Conservation (phyloP, 2,797 vertebrate genomes). For the Macrochelys suwanniensis region DNA sequence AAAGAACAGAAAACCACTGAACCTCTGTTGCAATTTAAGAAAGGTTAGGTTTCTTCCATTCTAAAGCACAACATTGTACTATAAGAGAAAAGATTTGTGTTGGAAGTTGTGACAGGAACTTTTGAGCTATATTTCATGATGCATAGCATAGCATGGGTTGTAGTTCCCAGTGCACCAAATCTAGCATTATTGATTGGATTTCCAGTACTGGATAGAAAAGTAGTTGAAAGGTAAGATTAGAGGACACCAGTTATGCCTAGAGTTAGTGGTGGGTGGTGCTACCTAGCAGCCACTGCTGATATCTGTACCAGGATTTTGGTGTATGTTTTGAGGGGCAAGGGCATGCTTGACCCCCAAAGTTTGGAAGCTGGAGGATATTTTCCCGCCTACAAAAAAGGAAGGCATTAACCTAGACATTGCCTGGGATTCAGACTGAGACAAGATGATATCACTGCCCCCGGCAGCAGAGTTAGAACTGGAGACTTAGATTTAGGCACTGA, state of each 20-base stretch:
- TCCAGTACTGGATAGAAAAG: background rate
- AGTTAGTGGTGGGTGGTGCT: constrained; percentile 23
- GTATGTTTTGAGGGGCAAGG: background rate
- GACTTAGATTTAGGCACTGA: no score
- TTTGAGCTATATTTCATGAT: background rate
- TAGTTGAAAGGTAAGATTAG: constrained; percentile 1
- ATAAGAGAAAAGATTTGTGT: background rate
- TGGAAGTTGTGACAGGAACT: background rate
- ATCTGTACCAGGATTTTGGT: background rate
- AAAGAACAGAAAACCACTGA: background rate
- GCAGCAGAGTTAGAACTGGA: background rate
- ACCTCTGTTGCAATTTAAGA: background rate
- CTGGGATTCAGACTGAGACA: background rate
- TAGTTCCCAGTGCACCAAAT: background rate
- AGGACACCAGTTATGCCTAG: background rate
- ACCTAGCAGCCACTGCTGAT: constrained; percentile 28
- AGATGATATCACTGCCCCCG: background rate
- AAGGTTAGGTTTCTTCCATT: background rate
- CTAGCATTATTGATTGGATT: background rate
- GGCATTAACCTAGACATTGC: no score
- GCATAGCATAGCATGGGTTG: background rate
- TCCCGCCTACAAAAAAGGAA: background rate
- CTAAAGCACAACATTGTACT: background rate
- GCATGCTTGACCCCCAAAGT: no score
- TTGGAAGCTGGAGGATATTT: background rate